Conservation (phyloP, 2,113 vertebrate species). For the Monopterus albus region DNA sequence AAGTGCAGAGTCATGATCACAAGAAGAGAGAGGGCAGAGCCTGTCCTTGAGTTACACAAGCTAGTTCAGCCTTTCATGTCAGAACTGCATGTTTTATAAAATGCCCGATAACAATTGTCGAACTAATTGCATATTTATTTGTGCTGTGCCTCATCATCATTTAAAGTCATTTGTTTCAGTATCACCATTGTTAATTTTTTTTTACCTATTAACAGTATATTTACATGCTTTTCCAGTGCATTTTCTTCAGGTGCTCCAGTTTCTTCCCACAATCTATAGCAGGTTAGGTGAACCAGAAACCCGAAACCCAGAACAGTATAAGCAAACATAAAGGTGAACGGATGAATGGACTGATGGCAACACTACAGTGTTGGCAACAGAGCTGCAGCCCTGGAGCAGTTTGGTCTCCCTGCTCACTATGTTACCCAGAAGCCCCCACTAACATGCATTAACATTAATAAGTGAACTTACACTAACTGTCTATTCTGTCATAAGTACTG, state of each 20-base stretch:
- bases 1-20: constrained; percentile 68
- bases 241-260: background rate
- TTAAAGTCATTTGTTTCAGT: background rate
- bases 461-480: too few species aligned
- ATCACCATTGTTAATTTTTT: background rate
- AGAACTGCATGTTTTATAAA: background rate
- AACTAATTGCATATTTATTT: too few species aligned
- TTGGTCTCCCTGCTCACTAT: background rate
- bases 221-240: background rate
- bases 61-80: constrained; percentile 13
- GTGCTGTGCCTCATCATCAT: background rate
- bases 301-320: background rate
- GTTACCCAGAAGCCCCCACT: constrained; percentile 17
- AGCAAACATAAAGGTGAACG: background rate
- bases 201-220: background rate
- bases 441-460: background rate
- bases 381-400: background rate
- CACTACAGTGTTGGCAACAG: background rate
- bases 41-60: constrained; percentile 49
- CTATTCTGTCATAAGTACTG: background rate
- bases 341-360: background rate
- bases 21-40: background rate
- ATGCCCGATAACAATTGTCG: background rate
- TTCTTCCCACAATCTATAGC: background rate
- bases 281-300: background rate